Evolutionary conservation across 2,113 vertebrate species (phyloP).

Genomic region (Synodontis membranacea): DNA sequence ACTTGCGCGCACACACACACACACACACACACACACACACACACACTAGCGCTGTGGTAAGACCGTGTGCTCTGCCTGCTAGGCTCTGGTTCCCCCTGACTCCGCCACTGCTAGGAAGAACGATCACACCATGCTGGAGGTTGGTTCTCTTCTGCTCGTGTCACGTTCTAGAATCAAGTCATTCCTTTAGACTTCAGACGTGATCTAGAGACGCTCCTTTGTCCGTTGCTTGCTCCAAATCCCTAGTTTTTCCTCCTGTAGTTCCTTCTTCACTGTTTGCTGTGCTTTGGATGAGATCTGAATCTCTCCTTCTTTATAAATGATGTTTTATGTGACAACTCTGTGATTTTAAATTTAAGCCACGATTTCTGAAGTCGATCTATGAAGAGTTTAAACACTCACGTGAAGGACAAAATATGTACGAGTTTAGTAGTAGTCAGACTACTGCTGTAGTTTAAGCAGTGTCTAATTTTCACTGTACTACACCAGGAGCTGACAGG

Average conservation of each 20-base stretch:
- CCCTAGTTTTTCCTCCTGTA: neutral
- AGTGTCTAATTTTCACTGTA: constrained; percentile 6
- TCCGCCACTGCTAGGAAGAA: constrained; percentile 56
- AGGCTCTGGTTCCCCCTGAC: constrained; percentile 71
- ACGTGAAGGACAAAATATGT: neutral
- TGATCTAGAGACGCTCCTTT: neutral
- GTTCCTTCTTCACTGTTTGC: neutral
- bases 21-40: constrained; percentile 16
- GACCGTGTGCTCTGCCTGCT: constrained; percentile 54
- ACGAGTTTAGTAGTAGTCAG: too few species aligned
- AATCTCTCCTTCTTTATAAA: neutral
- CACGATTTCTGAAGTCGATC: neutral
- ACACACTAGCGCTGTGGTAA: neutral
- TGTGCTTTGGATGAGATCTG: neutral
- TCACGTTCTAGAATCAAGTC: neutral
- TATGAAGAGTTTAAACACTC: neutral
- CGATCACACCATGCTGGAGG: constrained; percentile 62
- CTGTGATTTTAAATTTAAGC: neutral
- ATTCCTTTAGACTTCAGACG: neutral
- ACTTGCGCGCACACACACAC: neutral
- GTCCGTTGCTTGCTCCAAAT: too few species aligned
- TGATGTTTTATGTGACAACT: neutral
- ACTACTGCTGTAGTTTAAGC: neutral
- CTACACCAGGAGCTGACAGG: constrained; percentile 65
- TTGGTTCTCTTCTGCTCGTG: constrained; percentile 61